phyloP scores from a whole-genome alignment of 1,140 invertebrate species.

The Anoplophora glabripennis region DNA sequence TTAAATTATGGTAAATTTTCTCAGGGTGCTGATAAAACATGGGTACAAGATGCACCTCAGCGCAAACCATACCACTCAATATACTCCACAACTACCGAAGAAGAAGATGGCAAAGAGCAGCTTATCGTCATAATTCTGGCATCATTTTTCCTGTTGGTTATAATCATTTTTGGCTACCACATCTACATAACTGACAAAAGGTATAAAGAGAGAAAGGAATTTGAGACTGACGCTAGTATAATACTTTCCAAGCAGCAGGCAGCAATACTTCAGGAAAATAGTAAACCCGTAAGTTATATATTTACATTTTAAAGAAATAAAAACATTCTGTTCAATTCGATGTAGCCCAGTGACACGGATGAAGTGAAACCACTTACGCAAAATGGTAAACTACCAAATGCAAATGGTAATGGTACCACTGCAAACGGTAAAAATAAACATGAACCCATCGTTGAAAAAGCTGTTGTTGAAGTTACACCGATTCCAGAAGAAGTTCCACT shows the following conservation, averaged over 20 bases:
- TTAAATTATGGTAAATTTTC: neutral
- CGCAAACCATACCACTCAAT: slow-evolving; percentile 69
- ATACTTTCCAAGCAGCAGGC: slow-evolving; percentile 65
- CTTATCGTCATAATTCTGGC: slow-evolving; percentile 70
- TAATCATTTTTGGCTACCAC: slow-evolving; percentile 62
- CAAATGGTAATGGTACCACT: slow-evolving; percentile 9
- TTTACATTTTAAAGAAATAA: too few relatives aligned
- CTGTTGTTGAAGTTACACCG: slow-evolving; percentile 16
- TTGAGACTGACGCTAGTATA: slow-evolving; percentile 66
- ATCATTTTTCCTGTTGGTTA: slow-evolving; percentile 64
- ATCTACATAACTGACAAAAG: slow-evolving; percentile 64
- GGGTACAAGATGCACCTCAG: slow-evolving; percentile 77
- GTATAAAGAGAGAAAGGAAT: slow-evolving; percentile 64
- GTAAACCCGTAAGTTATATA: slow-evolving; percentile 25
- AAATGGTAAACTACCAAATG: slow-evolving; percentile 32
- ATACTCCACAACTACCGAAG: slow-evolving; percentile 65
- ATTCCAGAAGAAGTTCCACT: slow-evolving; percentile 26
- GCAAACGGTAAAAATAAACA: neutral
- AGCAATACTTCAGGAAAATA: slow-evolving; percentile 46
- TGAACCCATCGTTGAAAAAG: slow-evolving; percentile 9
- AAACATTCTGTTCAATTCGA: too few relatives aligned
- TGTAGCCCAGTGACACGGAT: slow-evolving; percentile 7
- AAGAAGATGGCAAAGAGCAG: slow-evolving; percentile 71
- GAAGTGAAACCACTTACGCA: slow-evolving; percentile 8
- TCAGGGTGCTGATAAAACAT: slow-evolving; percentile 69